These are phyloP conservation scores for Argyresthia goedartella DNA, from an alignment of 2,888 invertebrate genomes.

Conservation along the genomic window DNA sequence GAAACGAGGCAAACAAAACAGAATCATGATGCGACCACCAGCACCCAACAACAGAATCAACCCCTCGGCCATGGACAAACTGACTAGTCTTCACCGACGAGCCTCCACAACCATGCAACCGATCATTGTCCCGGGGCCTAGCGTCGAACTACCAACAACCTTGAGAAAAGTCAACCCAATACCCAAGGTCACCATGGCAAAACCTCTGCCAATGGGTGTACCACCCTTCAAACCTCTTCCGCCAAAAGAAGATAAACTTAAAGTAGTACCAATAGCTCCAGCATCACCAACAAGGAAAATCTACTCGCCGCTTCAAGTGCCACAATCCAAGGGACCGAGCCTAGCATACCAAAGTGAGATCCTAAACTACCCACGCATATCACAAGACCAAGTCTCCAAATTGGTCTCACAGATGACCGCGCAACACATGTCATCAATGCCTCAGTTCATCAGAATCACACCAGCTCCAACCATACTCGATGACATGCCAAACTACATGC, in stretches of 20 bases:
- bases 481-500: conserved; percentile 35
- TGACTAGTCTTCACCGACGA: conserved; percentile 39
- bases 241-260: conserved; percentile 69
- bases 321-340: conserved; percentile 48
- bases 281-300: conserved; percentile 34
- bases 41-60: conserved; percentile 37
- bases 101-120: conserved; percentile 49
- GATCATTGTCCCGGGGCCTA: conserved; percentile 40
- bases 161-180: conserved; percentile 26
- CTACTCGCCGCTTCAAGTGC: conserved; percentile 45
- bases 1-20: conserved; percentile 64
- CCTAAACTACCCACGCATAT: conserved; percentile 32
- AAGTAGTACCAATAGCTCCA: conserved; percentile 54
- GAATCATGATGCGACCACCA: conserved; percentile 57
- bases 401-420: conserved; percentile 45
- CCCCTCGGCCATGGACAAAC: conserved; percentile 50
- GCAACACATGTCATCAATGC: conserved; percentile 34
- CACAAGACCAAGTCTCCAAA: conserved; percentile 16
- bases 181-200: conserved; percentile 50
- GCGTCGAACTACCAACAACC: conserved; percentile 27
- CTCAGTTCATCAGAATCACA: conserved; percentile 34
- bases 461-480: conserved; percentile 38
- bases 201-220: conserved; percentile 72
- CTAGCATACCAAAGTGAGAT: conserved; percentile 58
- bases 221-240: conserved; percentile 87